These are phyloP conservation scores for Hipposideros armiger DNA, from an alignment of 2,113 vertebrate genomes.

Conservation along the genomic window DNA sequence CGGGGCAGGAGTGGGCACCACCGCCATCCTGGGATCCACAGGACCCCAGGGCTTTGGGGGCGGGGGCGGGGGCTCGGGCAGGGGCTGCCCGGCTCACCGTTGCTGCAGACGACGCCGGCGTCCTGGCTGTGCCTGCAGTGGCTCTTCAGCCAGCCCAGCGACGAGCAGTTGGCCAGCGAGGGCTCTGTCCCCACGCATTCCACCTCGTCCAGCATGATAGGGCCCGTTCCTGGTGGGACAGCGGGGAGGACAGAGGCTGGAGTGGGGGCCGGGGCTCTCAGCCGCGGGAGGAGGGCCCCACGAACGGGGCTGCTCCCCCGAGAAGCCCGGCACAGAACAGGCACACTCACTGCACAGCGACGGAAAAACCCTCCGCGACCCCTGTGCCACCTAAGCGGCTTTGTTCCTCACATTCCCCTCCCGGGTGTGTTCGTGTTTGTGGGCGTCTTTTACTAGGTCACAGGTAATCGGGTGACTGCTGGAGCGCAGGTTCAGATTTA, in stretches of 20 bases:
- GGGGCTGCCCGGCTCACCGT: constrained; percentile 20
- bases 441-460: fast-evolving
- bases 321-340: not conserved
- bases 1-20: too few species aligned
- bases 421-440: fast-evolving
- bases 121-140: constrained; percentile 89
- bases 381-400: fast-evolving
- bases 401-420: fast-evolving
- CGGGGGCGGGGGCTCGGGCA: fast-evolving
- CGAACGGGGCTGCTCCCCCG: fast-evolving
- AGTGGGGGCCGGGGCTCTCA: not conserved
- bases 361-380: too few species aligned
- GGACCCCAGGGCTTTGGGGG: too few species aligned
- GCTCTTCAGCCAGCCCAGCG: constrained; percentile 85
- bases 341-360: fast-evolving
- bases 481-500: fast-evolving
- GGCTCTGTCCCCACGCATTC: constrained; percentile 87
- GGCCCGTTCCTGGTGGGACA: constrained; percentile 75
- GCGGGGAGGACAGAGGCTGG: not conserved
- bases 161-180: constrained; percentile 84
- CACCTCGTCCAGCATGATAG: constrained; percentile 89
- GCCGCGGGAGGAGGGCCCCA: not conserved
- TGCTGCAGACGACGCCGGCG: constrained; percentile 86
- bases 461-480: fast-evolving
- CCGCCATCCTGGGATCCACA: not conserved